These are phyloP conservation scores for Macrostomum cliftonense DNA, from an alignment of 2,888 invertebrate genomes.

Conservation along the genomic window DNA sequence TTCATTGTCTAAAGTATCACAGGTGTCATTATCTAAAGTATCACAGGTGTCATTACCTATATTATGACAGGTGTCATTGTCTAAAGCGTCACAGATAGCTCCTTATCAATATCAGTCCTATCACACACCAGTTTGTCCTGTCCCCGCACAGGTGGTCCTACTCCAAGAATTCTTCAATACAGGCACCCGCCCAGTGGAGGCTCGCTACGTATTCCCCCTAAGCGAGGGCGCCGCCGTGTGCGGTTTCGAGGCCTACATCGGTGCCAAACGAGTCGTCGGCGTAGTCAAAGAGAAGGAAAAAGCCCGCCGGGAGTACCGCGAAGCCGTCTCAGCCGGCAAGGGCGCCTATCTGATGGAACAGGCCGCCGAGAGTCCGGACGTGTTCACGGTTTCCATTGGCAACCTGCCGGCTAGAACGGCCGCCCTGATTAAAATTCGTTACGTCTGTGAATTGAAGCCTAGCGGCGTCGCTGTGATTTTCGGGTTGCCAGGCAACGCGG, in stretches of 20 bases:
- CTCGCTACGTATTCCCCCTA: slow-evolving; percentile 38
- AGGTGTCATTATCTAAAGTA: too few species aligned
- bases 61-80: too few species aligned
- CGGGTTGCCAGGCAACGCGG: slow-evolving; percentile 29
- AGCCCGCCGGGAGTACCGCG: slow-evolving; percentile 33
- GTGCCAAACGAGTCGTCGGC: slow-evolving; percentile 36
- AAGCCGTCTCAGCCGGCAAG: slow-evolving; percentile 36
- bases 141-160: slow-evolving; percentile 24
- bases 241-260: slow-evolving; percentile 39
- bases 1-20: too few species aligned
- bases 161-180: slow-evolving; percentile 29
- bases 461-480: slow-evolving; percentile 33
- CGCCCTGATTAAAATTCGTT: slow-evolving; percentile 37
- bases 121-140: too few species aligned
- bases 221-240: slow-evolving; percentile 36
- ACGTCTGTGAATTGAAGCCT: slow-evolving; percentile 34
- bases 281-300: slow-evolving; percentile 36
- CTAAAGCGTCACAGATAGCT: too few species aligned
- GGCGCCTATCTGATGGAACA: slow-evolving; percentile 40
- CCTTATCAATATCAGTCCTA: too few species aligned
- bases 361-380: slow-evolving; percentile 36
- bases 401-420: slow-evolving; percentile 32
- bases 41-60: too few species aligned
- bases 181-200: slow-evolving; percentile 24
- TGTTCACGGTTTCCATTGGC: slow-evolving; percentile 38